These are phyloP conservation scores for Gorsachius magnificus DNA, from an alignment of 2,797 vertebrate genomes.

Conservation along the genomic window DNA sequence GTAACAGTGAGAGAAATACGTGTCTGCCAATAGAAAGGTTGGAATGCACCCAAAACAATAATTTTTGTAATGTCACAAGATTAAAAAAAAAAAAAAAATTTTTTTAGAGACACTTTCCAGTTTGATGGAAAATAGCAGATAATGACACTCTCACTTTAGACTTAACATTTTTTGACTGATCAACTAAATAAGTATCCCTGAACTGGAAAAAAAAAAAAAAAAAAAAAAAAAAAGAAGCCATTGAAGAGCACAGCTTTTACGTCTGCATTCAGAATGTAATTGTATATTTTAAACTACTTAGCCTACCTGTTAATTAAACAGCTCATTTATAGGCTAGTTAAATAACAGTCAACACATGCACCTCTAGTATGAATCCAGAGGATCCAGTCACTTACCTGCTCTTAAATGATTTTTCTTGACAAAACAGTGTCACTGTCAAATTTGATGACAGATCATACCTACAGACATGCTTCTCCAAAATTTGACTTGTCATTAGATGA, in stretches of 20 bases:
- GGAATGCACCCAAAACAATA: not conserved
- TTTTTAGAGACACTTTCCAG: not conserved
- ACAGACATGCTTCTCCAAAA: not conserved
- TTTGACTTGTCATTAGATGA: too few relatives aligned
- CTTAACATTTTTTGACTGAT: not conserved
- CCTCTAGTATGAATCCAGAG: not conserved
- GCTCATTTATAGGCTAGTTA: not conserved
- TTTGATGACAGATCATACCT: fast-evolving
- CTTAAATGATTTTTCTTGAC: not conserved
- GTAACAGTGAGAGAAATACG: not conserved
- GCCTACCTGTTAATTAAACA: not conserved
- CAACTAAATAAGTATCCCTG: not conserved
- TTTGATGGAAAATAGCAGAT: not conserved
- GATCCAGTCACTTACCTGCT: not conserved
- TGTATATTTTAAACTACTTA: not conserved
- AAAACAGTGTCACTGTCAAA: not conserved
- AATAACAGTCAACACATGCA: not conserved
- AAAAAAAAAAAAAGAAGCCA: not conserved
- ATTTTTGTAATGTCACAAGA: not conserved
- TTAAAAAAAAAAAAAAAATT: not conserved
- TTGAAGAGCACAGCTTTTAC: not conserved
- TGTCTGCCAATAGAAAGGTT: not conserved
- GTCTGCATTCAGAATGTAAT: not conserved
- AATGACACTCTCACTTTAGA: not conserved
- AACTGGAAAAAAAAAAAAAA: not conserved